phyloP scores from a whole-genome alignment of 2,797 vertebrate species.

The Leuciscus waleckii region DNA sequence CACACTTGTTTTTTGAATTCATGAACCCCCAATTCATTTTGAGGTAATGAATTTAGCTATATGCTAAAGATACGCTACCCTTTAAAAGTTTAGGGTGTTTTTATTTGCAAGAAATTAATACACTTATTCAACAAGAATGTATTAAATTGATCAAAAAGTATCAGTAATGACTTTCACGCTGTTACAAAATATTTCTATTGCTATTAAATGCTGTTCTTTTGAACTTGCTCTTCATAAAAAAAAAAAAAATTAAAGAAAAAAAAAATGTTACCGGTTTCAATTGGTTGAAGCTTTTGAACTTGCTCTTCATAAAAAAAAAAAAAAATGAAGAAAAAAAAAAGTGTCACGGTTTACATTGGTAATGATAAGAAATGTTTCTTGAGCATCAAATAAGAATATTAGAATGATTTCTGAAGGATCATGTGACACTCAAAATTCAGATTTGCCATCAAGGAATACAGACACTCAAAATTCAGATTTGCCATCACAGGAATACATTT shows the following conservation, averaged over 20 bases:
- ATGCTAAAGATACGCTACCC: neutral
- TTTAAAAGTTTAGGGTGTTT: too few relatives aligned
- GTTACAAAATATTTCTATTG: too few relatives aligned
- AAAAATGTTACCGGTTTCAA: too few relatives aligned
- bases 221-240: neutral
- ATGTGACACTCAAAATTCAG: neutral
- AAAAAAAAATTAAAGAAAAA: too few relatives aligned
- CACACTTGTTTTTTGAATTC: neutral
- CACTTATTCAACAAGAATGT: too few relatives aligned
- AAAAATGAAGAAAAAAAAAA: too few relatives aligned
- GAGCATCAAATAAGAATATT: too few relatives aligned
- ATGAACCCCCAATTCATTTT: neutral
- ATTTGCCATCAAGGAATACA: too few relatives aligned
- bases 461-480: neutral
- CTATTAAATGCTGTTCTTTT: neutral
- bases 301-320: too few relatives aligned
- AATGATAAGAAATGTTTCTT: neutral
- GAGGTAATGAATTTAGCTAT: neutral
- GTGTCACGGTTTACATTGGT: neutral
- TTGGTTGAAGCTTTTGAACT: too few relatives aligned
- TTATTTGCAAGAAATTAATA: too few relatives aligned
- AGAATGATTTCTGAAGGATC: neutral
- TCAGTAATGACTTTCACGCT: neutral
- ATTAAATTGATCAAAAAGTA: neutral
- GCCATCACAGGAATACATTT: too few relatives aligned